A percentile compares a stretch with the other conserved stretches of the same genome.
These are phyloP conservation scores for Zoanthus sansibaricus DNA, from an alignment of 92 coral and sea anemone species.

Conservation along the genomic window DNA sequence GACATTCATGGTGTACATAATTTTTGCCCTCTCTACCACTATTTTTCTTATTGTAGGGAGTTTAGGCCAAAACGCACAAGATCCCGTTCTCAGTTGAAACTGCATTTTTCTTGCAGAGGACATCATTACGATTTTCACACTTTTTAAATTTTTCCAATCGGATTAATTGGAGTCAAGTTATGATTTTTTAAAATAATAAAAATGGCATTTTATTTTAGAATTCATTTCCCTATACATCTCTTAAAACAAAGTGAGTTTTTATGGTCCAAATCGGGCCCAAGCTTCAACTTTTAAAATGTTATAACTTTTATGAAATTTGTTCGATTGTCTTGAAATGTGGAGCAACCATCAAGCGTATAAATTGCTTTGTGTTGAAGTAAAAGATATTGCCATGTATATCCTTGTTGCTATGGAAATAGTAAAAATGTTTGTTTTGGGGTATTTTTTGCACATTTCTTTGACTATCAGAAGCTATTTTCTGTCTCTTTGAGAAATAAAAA, in stretches of 20 bases:
- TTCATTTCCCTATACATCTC: conserved; percentile 10
- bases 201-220: conserved; percentile 21
- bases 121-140: background rate
- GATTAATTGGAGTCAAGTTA: conserved; percentile 22
- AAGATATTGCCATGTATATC: background rate
- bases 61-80: conserved; percentile 3
- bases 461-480: background rate
- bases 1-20: conserved; percentile 69
- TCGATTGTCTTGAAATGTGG: conserved; percentile 33
- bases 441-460: background rate
- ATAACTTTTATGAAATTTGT: background rate
- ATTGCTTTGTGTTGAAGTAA: background rate
- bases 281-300: background rate
- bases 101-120: conserved; percentile 1
- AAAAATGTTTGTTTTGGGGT: background rate
- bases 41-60: background rate
- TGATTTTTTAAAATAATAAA: background rate
- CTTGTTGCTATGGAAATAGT: background rate
- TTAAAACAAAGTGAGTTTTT: background rate
- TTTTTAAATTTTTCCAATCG: background rate
- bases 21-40: too few relatives aligned
- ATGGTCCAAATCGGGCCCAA: conserved; percentile 24
- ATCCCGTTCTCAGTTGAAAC: conserved; percentile 7
- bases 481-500: conserved; percentile 1
- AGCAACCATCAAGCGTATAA: background rate